phyloP scores from a whole-genome alignment of 2,797 vertebrate species.

The Pachyuromys duprasi region DNA sequence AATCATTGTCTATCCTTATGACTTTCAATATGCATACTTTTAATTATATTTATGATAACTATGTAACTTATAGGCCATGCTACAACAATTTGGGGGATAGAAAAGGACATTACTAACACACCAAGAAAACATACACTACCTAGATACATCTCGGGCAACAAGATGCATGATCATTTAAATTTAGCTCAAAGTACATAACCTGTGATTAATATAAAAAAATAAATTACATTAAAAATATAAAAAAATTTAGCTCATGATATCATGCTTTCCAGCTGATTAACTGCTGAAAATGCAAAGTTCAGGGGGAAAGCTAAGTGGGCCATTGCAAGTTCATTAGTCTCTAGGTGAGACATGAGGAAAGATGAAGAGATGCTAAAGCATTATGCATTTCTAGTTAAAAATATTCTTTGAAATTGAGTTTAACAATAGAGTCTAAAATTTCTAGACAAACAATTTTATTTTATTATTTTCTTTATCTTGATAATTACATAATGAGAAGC shows the following conservation, averaged over 20 bases:
- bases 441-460: not conserved
- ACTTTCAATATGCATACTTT: not conserved
- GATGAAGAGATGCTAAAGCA: not conserved
- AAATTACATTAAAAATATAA: too few relatives aligned
- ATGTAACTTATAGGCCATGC: not conserved
- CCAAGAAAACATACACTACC: not conserved
- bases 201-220: too few relatives aligned
- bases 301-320: constrained; percentile 18
- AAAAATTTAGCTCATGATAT: constrained; percentile 26
- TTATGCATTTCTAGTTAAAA: not conserved
- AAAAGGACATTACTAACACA: constrained; percentile 28
- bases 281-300: not conserved
- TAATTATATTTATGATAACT: constrained; percentile 19
- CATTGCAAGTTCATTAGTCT: not conserved
- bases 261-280: constrained; percentile 24
- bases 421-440: not conserved
- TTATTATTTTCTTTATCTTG: not conserved
- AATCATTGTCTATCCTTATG: constrained; percentile 13
- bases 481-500: not conserved
- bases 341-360: not conserved
- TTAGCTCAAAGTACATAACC: too few relatives aligned
- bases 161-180: constrained; percentile 9
- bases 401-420: not conserved
- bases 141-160: not conserved
- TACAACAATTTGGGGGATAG: constrained; percentile 18